Evolutionary conservation across 2,113 vertebrate species (phyloP), one percentile per base, ranked within the genome.

Genomic region (Brachyhypopomus gauderio): DNA sequence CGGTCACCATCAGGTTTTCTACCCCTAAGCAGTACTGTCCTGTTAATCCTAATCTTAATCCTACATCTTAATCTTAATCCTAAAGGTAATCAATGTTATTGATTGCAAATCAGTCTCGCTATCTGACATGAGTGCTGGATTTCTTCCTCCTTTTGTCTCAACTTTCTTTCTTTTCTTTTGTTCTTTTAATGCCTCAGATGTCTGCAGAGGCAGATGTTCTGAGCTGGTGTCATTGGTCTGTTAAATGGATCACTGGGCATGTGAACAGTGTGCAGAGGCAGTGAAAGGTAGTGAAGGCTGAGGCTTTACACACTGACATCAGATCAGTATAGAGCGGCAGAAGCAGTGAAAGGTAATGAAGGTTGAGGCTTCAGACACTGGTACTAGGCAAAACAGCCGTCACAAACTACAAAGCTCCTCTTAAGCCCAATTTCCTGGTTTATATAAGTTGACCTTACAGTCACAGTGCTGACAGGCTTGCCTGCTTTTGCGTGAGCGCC

Each of bases 131-230:
- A 52, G 45, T 52, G 36, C 11, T 45, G 22, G 55, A 59, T 59
- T 16, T 36, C 55, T 59, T 59, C 30, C 45, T 52, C 45, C 45
- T 52, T 7, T 52, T 52, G 45, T 52, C 1, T 12, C 11, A 14
- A 7, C 45, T 52, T 52, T 14, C 12, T 52, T 52, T 11, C 12
- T 52, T 48, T 14, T 52, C 12, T 52, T 11, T 48, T 48, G 6
- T 11, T 3, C 6, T 79, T 52, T 69, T n/a, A 69, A 69, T 48
- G 62, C 20, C 59, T 67, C 17, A 23, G 79, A 82, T 3, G 75
- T 41, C 75, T 48, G 67, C 6, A 25, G 84, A 72, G 72, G 84
- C 80, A 82, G 84, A 76, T 83, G 80, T n/a, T 77, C 36, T 76
- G 20, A 72, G 59, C 72, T 70, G 27, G 72, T 36, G 1, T 48